phyloP scores from a whole-genome alignment of 2,113 vertebrate genomes.

The Poeciliopsis prolifica region DNA sequence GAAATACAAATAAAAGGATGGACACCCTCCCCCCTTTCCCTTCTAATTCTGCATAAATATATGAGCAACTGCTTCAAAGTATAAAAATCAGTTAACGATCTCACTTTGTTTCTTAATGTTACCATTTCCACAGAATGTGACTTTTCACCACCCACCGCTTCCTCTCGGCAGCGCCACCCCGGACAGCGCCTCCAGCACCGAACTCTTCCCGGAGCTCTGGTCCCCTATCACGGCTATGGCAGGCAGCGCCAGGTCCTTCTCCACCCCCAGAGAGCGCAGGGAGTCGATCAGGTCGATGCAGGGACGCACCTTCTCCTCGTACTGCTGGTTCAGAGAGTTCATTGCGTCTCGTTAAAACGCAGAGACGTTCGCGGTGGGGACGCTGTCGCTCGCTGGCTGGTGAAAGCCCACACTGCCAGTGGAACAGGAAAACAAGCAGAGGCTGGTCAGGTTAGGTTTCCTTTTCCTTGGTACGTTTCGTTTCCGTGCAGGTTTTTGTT shows the following conservation, averaged over 20 bases:
- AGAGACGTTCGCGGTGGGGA: background rate
- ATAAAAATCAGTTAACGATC: background rate
- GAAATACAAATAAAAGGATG: too few relatives aligned
- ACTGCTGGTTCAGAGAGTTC: slow-evolving; percentile 67
- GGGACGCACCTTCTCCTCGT: slow-evolving; percentile 78
- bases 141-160: slow-evolving; percentile 75
- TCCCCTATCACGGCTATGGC: slow-evolving; percentile 82
- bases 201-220: slow-evolving; percentile 93
- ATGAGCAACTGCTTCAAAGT: too few relatives aligned
- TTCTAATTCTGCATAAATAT: too few relatives aligned
- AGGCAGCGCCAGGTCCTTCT: slow-evolving; percentile 80
- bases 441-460: background rate
- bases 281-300: slow-evolving; percentile 80
- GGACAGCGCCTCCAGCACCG: slow-evolving; percentile 88
- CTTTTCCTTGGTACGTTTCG: background rate
- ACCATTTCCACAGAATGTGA: background rate
- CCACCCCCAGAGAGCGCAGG: slow-evolving; percentile 77
- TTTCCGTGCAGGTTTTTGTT: background rate
- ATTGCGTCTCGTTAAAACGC: slow-evolving; percentile 10
- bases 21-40: too few relatives aligned
- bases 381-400: background rate
- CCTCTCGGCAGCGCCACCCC: slow-evolving; percentile 89
- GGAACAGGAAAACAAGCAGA: background rate
- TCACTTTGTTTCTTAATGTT: background rate
- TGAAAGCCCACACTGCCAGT: background rate